These are phyloP conservation scores for Drosophila stalkeri DNA, from an alignment of 2,888 invertebrate genomes.

Conservation along the genomic window DNA sequence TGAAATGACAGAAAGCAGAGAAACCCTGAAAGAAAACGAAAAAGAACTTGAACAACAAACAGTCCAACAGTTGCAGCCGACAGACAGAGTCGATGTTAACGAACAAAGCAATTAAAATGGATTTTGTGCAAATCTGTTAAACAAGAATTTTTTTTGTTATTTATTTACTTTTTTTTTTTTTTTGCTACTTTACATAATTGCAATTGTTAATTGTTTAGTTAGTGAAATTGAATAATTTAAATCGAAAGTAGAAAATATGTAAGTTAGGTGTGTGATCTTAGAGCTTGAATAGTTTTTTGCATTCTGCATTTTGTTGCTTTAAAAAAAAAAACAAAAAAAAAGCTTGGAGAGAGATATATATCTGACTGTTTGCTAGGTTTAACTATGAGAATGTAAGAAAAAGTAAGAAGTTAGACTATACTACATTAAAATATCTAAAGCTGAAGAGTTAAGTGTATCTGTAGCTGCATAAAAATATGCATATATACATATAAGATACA, in stretches of 20 bases:
- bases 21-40: not conserved
- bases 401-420: accelerated
- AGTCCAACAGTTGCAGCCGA: not conserved
- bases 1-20: constrained; percentile 2
- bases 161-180: no score
- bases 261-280: not conserved
- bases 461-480: not conserved
- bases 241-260: not conserved
- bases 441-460: not conserved
- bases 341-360: not conserved
- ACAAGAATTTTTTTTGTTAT: not conserved
- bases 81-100: constrained; percentile 7
- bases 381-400: no score
- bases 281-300: not conserved
- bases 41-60: constrained; percentile 7
- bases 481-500: no score
- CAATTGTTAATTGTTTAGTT: constrained; percentile 11
- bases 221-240: not conserved
- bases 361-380: not conserved
- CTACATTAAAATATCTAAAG: not conserved
- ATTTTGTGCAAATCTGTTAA: constrained; percentile 4
- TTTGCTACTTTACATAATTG: not conserved
- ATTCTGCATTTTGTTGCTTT: not conserved
- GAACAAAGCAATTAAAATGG: constrained; percentile 16
- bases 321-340: not conserved